Evolutionary conservation across 2,113 vertebrate species (phyloP).

Genomic region (Notiomystis cincta): DNA sequence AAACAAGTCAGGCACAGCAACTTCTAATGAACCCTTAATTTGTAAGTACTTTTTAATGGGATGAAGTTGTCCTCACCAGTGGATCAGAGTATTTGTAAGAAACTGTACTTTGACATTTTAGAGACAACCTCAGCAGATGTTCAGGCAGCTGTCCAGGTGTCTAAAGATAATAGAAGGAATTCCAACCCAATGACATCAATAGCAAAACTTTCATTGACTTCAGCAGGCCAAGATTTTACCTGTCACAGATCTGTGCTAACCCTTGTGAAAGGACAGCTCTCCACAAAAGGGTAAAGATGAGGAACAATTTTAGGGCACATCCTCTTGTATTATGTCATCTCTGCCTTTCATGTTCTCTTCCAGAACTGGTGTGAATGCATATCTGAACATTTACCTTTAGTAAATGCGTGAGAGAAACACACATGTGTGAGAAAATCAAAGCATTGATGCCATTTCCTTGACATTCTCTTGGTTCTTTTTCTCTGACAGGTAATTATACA

Average conservation of each 20-base stretch:
- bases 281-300: background rate
- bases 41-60: background rate
- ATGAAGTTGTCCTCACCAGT: background rate
- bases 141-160: constrained; percentile 2
- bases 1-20: background rate
- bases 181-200: background rate
- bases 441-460: background rate
- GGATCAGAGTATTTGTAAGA: background rate
- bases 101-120: background rate
- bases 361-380: background rate
- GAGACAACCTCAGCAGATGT: constrained; percentile 10
- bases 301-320: background rate
- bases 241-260: background rate
- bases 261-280: background rate
- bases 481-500: background rate
- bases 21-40: background rate
- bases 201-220: background rate
- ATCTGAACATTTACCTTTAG: background rate
- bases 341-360: background rate
- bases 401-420: background rate
- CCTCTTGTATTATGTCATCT: background rate
- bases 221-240: background rate
- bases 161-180: constrained; percentile 11
- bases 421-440: background rate
- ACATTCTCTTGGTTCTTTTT: background rate